A percentile compares a stretch with the other conserved stretches of the same genome.
Evolutionary conservation across 1,140 invertebrate species (phyloP).

Genomic region (Wiebesia pumilae): DNA sequence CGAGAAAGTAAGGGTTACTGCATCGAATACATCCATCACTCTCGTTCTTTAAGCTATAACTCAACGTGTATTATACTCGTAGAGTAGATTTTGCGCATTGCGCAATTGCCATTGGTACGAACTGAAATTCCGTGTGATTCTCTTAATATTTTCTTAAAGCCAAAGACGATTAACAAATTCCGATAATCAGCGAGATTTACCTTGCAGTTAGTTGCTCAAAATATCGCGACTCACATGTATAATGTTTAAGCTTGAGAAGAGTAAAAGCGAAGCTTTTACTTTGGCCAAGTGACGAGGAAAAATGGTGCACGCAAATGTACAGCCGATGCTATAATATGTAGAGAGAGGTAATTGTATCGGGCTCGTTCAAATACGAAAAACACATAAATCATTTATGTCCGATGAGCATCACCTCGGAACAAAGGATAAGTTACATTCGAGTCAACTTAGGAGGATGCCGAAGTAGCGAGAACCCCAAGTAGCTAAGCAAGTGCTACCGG

Average conservation of each 20-base stretch:
- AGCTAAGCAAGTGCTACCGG: slow-evolving; percentile 16
- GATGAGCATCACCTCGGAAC: slow-evolving; percentile 35
- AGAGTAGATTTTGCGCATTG: not conserved
- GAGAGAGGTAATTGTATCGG: not conserved
- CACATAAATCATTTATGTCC: slow-evolving; percentile 34
- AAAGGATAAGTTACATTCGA: slow-evolving; percentile 37
- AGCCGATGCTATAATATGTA: too few species aligned
- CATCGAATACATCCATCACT: not conserved
- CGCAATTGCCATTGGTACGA: not conserved
- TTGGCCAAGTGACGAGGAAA: too few species aligned
- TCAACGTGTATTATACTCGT: not conserved
- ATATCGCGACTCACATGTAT: too few species aligned
- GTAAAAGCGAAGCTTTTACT: too few species aligned
- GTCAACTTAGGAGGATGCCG: slow-evolving; percentile 56
- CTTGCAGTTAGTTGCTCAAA: not conserved
- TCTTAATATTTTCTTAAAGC: not conserved
- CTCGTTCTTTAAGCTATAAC: not conserved
- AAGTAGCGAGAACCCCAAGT: slow-evolving; percentile 45
- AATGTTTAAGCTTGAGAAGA: not conserved
- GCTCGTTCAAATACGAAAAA: slow-evolving; percentile 42
- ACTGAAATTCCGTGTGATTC: not conserved
- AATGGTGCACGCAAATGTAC: too few species aligned
- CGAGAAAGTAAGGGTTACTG: not conserved
- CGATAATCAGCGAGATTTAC: not conserved
- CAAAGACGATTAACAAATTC: not conserved